A percentile compares a stretch with the other conserved stretches of the same genome.
Evolutionary conservation across 2,113 vertebrate species (phyloP).

Genomic region (Sinocyclocheilus anophthalmus): DNA sequence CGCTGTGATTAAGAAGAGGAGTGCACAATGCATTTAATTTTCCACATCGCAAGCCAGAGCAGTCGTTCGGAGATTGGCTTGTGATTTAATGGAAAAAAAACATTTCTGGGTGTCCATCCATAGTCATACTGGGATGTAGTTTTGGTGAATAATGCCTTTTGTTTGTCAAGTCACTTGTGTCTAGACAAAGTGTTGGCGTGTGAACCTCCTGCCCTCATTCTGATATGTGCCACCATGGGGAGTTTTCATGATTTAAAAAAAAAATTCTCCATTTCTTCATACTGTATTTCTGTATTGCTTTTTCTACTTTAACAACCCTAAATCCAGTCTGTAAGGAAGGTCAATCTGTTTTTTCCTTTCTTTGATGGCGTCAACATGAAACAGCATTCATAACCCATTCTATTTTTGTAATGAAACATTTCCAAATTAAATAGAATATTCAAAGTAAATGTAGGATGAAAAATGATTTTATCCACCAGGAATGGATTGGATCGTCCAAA

Average conservation of each 20-base stretch:
- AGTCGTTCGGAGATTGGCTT: conserved; percentile 17
- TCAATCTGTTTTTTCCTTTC: not conserved
- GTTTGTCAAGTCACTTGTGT: conserved; percentile 10
- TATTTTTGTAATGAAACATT: not conserved
- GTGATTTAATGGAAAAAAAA: conserved; percentile 49
- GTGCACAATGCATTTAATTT: conserved; percentile 37
- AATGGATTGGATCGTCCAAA: not conserved
- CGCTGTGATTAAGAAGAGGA: not conserved
- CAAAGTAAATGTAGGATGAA: not conserved
- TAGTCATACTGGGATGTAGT: conserved; percentile 27
- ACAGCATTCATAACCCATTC: not conserved
- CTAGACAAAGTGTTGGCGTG: conserved; percentile 6
- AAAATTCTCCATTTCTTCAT: not conserved
- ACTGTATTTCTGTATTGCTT: not conserved
- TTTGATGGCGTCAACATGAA: not conserved
- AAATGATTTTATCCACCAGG: not conserved
- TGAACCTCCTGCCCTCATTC: not conserved
- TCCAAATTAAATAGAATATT: not conserved
- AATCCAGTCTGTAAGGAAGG: not conserved
- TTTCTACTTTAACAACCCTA: not conserved
- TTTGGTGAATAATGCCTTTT: conserved; percentile 20
- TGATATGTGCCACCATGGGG: not conserved
- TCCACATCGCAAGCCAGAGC: conserved; percentile 41
- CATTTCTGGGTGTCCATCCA: conserved; percentile 46
- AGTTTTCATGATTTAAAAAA: not conserved